phyloP scores from a whole-genome alignment of 2,113 vertebrate species.

The Psittacula cyanocephala region DNA sequence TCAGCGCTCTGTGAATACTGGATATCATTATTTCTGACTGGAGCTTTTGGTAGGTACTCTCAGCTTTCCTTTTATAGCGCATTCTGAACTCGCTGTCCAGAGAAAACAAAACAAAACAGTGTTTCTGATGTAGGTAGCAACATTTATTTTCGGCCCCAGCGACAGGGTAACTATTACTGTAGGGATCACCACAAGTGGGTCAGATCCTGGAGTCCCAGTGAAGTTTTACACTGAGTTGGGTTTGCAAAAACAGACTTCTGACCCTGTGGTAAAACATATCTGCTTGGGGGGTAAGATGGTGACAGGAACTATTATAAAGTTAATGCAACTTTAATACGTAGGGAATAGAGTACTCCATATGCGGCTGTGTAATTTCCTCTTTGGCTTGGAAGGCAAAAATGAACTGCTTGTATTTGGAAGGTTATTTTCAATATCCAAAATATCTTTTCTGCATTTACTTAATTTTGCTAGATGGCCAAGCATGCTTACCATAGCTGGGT shows the following conservation, averaged over 20 bases:
- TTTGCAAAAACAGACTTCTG: neutral
- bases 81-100: neutral
- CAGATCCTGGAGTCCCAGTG: neutral
- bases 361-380: slow-evolving; percentile 28
- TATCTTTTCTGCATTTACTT: slow-evolving; percentile 4
- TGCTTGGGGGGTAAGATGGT: neutral
- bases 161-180: neutral
- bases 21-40: neutral
- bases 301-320: slow-evolving; percentile 8
- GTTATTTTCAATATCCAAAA: slow-evolving; percentile 18
- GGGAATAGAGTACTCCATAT: neutral
- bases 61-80: neutral
- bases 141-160: neutral
- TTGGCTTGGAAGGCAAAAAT: slow-evolving; percentile 33
- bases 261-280: neutral
- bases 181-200: neutral
- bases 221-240: neutral
- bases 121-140: neutral
- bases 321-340: neutral
- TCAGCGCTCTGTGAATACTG: neutral
- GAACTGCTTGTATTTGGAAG: neutral
- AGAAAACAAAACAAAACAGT: neutral
- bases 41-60: neutral
- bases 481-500: neutral
- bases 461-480: neutral